Base-by-base conservation (phyloP, 2,113 vertebrate genomes). In the Carassius auratus region DNA sequence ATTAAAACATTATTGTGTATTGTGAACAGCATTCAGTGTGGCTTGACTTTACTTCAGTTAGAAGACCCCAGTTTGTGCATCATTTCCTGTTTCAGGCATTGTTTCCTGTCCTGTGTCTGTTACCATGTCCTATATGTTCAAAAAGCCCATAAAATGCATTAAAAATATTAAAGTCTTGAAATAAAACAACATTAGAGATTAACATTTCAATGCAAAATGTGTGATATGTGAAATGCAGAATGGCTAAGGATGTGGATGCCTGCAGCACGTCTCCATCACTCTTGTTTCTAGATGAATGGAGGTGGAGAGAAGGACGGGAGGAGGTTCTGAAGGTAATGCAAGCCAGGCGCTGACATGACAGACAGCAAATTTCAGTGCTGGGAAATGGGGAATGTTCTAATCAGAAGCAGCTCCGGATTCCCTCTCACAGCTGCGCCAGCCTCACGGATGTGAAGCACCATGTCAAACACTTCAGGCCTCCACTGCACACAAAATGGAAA, bases 321-420 rank as follows among this genome's bases (percentile, higher is more conserved):
- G 79, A 81, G 30, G 80, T 76, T 48, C 55, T 74, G 68, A 87
- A 69, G 83, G 84, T 90, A 90, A 90, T 92, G 85, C 83, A 89
- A 88, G 74, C 85, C 90, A 92, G 89, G 86, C 83, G 77, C 86
- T 90, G 82, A 79, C 88, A 87, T 90, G 90, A 90, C 88, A 89
- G 88, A 92, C 90, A 91, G 87, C 90, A 91, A 85, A 93, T 92
- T 92, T 93, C 89, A 89, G 89, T 88, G 86, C 66, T 76, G 88
- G 91, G 87, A 91, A 88, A 78, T 76, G 92, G 89, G 88, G 89
- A 91, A 87, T 90, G 73, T 88, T 86, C 48, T 92, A 92, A 93
- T 91, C 71, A 50, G 75, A 92, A 92, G 89, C 92, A 93, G 92
- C 80, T 87, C 55, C 55, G n/a, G 76, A 78, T 23, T 61, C 55